phyloP scores from a whole-genome alignment of 2,797 vertebrate genomes.

The Astyanax mexicanus region DNA sequence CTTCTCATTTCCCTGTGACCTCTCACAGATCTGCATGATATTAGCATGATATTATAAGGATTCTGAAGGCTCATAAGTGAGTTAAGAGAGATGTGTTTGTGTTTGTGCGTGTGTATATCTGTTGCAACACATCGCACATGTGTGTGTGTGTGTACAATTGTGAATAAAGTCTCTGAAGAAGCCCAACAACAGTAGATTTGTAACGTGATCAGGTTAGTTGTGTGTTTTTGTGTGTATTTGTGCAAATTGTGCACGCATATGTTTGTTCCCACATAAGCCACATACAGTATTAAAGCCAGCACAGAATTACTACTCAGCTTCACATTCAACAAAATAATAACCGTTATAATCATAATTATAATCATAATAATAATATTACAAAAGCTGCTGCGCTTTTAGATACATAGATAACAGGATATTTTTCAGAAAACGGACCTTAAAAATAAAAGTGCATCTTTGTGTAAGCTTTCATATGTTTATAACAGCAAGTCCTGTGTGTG shows the following conservation, averaged over 20 bases:
- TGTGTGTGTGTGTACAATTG: slow-evolving; percentile 11
- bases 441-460: slow-evolving; percentile 26
- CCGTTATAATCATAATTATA: too few species aligned
- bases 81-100: background rate
- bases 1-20: background rate
- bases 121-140: too few species aligned
- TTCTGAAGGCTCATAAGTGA: background rate
- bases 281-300: slow-evolving; percentile 31
- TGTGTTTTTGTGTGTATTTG: background rate
- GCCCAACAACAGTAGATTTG: background rate
- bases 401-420: slow-evolving; percentile 9
- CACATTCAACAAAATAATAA: slow-evolving; percentile 21
- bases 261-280: slow-evolving; percentile 16
- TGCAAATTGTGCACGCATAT: background rate
- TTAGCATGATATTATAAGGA: background rate
- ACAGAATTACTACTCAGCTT: slow-evolving; percentile 33
- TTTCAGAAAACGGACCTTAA: slow-evolving; percentile 25
- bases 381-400: slow-evolving; percentile 12
- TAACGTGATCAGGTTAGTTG: background rate
- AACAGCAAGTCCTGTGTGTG: background rate
- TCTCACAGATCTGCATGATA: background rate
- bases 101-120: slow-evolving; percentile 12
- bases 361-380: too few species aligned
- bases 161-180: slow-evolving; percentile 8
- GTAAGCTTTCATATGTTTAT: slow-evolving; percentile 26